Percentiles rank a stretch among this genome's conserved stretches.
Conservation (phyloP, 2,797 vertebrate genomes). For the Oceanodroma leucorhoa region DNA sequence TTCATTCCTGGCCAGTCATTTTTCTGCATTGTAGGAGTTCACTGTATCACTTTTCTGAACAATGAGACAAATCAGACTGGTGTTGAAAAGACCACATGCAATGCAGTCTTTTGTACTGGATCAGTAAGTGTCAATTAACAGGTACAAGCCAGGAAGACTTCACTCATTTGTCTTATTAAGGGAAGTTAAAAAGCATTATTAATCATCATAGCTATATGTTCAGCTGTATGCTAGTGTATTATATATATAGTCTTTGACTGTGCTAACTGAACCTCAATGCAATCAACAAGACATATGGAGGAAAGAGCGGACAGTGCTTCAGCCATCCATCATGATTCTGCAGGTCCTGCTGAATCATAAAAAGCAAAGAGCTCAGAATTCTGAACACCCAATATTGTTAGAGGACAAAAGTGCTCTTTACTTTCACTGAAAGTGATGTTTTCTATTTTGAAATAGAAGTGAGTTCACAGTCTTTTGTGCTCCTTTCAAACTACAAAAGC, state of each 20-base stretch:
- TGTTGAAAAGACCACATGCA: not conserved
- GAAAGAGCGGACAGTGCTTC: conserved; percentile 1
- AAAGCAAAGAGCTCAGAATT: not conserved
- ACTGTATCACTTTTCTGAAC: not conserved
- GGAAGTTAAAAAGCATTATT: conserved; percentile 27
- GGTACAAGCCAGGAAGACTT: conserved; percentile 13
- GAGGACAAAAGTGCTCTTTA: not conserved
- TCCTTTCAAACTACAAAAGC: not conserved
- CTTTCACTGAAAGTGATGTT: not conserved
- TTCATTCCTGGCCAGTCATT: not conserved
- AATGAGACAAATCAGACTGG: not conserved
- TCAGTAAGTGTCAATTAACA: conserved; percentile 43
- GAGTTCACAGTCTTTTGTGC: not conserved
- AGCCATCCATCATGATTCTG: conserved; percentile 53
- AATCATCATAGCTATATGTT: conserved; percentile 45
- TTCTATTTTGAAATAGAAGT: not conserved
- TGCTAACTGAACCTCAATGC: conserved; percentile 2
- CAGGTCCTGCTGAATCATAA: conserved; percentile 36
- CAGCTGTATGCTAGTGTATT: not conserved
- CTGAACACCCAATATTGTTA: not conserved
- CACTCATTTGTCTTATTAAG: conserved; percentile 46
- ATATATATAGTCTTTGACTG: conserved; percentile 1
- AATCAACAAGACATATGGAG: conserved; percentile 57
- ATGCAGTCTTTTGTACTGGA: conserved; percentile 3
- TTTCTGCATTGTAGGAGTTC: not conserved